Evolutionary conservation across 2,113 vertebrate species (phyloP).

Genomic region (Passer montanus): DNA sequence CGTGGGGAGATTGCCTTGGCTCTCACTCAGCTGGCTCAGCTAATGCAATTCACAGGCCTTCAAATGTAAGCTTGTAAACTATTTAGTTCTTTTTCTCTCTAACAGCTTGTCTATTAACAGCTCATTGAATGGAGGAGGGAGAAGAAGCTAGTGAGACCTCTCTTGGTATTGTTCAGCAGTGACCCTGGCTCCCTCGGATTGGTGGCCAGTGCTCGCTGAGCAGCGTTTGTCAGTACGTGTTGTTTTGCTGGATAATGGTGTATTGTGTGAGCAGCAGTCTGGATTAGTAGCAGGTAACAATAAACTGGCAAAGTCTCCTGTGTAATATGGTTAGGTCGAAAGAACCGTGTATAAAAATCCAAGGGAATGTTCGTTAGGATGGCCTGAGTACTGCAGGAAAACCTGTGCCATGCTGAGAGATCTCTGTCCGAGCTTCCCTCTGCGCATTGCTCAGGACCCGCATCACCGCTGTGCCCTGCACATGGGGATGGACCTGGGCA

Average conservation of each 20-base stretch:
- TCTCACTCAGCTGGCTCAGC: constrained; percentile 61
- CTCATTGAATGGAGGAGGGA: constrained; percentile 59
- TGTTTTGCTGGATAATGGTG: constrained; percentile 47
- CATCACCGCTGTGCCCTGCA: not conserved
- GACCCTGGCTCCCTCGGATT: constrained; percentile 18
- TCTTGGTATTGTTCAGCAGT: constrained; percentile 55
- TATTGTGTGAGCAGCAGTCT: constrained; percentile 4
- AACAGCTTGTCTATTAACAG: constrained; percentile 69
- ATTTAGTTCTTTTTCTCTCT: constrained; percentile 60
- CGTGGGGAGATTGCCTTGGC: constrained; percentile 65
- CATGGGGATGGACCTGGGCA: not conserved
- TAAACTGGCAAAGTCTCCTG: not conserved
- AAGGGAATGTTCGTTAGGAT: not conserved
- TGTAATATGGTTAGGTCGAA: not conserved
- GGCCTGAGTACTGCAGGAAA: not conserved
- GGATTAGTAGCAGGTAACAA: constrained; percentile 25
- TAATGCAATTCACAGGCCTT: constrained; percentile 62
- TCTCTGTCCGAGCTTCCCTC: not conserved
- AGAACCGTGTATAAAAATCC: not conserved
- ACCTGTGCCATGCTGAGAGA: not conserved
- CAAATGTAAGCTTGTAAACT: constrained; percentile 67
- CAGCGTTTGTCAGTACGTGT: constrained; percentile 32
- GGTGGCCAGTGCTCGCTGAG: not conserved
- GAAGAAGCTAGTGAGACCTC: constrained; percentile 52
- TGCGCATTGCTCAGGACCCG: not conserved